A percentile compares a stretch with the other conserved stretches of the same genome.
Evolutionary conservation across 2,113 vertebrate species (phyloP).

Genomic region (Charina bottae): DNA sequence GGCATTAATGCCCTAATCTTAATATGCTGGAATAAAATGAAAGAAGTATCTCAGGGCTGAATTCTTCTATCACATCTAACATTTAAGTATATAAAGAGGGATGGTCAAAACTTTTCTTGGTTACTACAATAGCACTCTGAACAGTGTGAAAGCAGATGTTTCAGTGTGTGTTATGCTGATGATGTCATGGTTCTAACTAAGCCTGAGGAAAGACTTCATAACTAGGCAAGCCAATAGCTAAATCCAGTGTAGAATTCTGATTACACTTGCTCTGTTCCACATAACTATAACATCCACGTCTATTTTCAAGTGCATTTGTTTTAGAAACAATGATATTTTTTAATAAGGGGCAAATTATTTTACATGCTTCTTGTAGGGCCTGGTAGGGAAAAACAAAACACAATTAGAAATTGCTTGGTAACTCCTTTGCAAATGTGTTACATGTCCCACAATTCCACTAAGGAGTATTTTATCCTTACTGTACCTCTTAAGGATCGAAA

Average conservation of each 20-base stretch:
- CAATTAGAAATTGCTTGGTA: neutral
- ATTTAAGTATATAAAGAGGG: constrained; percentile 48
- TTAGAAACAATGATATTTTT: neutral
- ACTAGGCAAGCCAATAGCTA: constrained; percentile 23
- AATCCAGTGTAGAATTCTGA: constrained; percentile 37
- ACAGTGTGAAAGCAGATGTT: constrained; percentile 33
- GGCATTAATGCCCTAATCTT: constrained; percentile 47
- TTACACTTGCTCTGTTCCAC: constrained; percentile 16
- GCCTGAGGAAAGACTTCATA: constrained; percentile 36
- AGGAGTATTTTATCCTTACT: neutral
- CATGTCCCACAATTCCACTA: neutral
- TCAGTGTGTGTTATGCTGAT: constrained; percentile 26
- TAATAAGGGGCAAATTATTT: neutral
- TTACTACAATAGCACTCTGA: constrained; percentile 29
- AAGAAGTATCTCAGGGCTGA: constrained; percentile 40
- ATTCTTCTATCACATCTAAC: constrained; percentile 45
- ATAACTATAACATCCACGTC: neutral
- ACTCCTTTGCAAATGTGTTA: neutral
- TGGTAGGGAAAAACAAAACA: neutral
- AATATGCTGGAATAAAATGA: constrained; percentile 40
- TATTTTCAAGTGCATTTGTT: neutral
- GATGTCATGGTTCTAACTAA: constrained; percentile 47
- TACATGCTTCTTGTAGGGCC: neutral
- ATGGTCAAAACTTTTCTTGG: constrained; percentile 11
- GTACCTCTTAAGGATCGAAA: neutral